Conservation (phyloP, 2,888 invertebrate species). For the Ditylenchus weischeri region DNA sequence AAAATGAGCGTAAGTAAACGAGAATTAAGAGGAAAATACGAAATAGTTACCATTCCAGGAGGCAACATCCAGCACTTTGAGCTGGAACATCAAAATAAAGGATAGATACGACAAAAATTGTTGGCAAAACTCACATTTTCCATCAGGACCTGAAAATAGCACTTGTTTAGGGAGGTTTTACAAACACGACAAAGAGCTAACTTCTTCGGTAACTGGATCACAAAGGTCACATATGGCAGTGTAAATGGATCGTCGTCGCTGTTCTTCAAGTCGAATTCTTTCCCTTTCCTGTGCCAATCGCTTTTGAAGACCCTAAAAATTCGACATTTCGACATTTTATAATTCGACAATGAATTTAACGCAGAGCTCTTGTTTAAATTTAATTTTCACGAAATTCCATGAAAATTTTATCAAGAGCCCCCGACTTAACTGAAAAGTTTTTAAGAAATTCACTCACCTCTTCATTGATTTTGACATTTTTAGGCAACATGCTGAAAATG, state of each 20-base stretch:
- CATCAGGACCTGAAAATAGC: neutral
- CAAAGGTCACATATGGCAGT: constrained; percentile 27
- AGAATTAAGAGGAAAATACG: neutral
- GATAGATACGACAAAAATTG: neutral
- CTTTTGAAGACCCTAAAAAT: constrained; percentile 4
- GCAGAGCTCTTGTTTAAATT: too few relatives aligned
- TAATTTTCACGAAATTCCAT: too few relatives aligned
- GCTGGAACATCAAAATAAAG: neutral
- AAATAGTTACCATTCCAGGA: neutral
- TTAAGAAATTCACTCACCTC: too few relatives aligned
- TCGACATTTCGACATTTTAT: too few relatives aligned
- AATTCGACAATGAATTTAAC: too few relatives aligned
- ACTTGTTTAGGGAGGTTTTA: too few relatives aligned
- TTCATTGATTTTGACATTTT: too few relatives aligned
- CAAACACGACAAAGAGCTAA: neutral
- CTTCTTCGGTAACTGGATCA: constrained; percentile 31
- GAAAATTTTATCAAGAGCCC: too few relatives aligned
- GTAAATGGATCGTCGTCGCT: constrained; percentile 29
- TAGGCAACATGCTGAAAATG: too few relatives aligned
- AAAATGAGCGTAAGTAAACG: neutral
- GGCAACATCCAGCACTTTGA: constrained; percentile 1
- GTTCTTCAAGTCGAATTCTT: constrained; percentile 13
- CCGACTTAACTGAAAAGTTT: too few relatives aligned
- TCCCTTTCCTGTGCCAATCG: constrained; percentile 26
- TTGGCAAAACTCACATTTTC: neutral